Percentiles rank a stretch among this genome's conserved stretches.
Evolutionary conservation across 2,888 invertebrate species (phyloP).

Genomic region (Ectobius pallidus): DNA sequence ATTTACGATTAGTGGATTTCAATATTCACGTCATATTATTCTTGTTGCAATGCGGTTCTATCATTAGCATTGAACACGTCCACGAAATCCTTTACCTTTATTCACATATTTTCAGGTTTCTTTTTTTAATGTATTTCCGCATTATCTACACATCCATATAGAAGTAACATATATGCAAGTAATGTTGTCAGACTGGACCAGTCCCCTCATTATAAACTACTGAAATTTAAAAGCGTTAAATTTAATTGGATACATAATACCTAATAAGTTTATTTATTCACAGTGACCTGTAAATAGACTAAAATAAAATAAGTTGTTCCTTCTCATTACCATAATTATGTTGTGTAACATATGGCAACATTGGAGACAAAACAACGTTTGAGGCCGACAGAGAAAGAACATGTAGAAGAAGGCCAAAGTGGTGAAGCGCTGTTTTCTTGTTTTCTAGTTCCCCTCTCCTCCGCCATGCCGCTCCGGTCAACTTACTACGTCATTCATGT

Average conservation of each 20-base stretch:
- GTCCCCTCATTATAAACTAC: too few relatives aligned
- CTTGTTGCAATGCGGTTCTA: too few relatives aligned
- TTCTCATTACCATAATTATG: slow-evolving; percentile 17
- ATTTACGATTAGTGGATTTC: too few relatives aligned
- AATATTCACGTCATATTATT: too few relatives aligned
- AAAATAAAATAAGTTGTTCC: background rate
- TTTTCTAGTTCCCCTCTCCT: background rate
- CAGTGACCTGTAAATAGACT: background rate
- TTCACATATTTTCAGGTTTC: too few relatives aligned
- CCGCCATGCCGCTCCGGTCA: background rate
- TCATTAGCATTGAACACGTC: too few relatives aligned
- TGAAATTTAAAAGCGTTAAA: background rate
- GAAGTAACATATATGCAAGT: too few relatives aligned
- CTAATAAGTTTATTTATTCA: background rate
- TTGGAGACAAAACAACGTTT: slow-evolving; percentile 15
- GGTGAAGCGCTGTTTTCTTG: background rate
- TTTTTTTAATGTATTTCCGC: too few relatives aligned
- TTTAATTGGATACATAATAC: background rate
- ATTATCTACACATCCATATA: too few relatives aligned
- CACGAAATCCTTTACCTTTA: too few relatives aligned
- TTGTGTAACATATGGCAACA: slow-evolving; percentile 22
- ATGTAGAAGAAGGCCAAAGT: slow-evolving; percentile 27
- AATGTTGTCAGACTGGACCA: too few relatives aligned
- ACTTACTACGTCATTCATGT: slow-evolving; percentile 28
- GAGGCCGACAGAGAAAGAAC: slow-evolving; percentile 24